Percentiles rank a stretch among this genome's conserved stretches.
phyloP scores from a whole-genome alignment of 2,113 vertebrate genomes.

The Psephotus haematonotus region DNA sequence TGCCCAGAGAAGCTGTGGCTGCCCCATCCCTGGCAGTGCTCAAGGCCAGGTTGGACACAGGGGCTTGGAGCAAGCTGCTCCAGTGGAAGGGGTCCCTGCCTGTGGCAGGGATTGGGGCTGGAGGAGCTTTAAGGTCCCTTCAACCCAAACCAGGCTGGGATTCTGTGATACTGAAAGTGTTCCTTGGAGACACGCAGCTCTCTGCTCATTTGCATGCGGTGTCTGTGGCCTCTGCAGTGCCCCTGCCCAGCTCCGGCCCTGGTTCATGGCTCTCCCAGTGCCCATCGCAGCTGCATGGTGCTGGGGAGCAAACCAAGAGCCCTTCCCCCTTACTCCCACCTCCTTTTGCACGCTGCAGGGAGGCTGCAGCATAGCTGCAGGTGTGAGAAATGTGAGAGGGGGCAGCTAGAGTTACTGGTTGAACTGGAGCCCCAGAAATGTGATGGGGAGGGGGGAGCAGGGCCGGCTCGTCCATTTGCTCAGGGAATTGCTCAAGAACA shows the following conservation, averaged over 20 bases:
- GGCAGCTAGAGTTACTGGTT: slow-evolving; percentile 18
- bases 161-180: background rate
- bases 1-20: no score
- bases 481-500: slow-evolving; percentile 20
- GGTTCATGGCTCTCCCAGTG: rapidly evolving
- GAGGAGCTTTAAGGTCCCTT: background rate
- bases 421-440: slow-evolving; percentile 40
- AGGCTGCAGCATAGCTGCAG: background rate
- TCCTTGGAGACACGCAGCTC: rapidly evolving
- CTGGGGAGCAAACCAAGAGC: background rate
- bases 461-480: slow-evolving; percentile 21
- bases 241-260: background rate
- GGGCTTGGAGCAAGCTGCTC: no score
- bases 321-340: background rate
- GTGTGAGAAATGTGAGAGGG: slow-evolving; percentile 48
- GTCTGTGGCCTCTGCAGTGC: background rate
- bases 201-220: background rate
- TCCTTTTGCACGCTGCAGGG: background rate
- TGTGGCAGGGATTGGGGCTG: no score
- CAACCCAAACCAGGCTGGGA: background rate
- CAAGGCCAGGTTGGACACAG: no score
- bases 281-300: rapidly evolving
- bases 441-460: background rate
- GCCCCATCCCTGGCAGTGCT: no score
- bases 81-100: no score